A percentile compares a stretch with the other conserved stretches of the same genome.
These are phyloP conservation scores for Dryocosmus kuriphilus DNA, from an alignment of 2,888 invertebrate genomes.

Conservation along the genomic window DNA sequence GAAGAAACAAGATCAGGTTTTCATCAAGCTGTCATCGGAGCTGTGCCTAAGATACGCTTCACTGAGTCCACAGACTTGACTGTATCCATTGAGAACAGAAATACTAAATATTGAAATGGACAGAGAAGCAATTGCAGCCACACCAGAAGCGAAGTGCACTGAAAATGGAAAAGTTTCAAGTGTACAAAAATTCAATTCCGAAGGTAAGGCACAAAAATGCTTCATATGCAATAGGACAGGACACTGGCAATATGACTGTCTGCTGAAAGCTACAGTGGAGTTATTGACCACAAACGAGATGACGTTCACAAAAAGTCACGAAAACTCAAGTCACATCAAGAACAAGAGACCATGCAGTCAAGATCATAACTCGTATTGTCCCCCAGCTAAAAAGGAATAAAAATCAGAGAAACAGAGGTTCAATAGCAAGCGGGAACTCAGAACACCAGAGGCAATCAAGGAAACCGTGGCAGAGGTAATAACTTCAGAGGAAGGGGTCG, in stretches of 20 bases:
- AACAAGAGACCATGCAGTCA: not conserved
- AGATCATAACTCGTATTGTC: constrained; percentile 38
- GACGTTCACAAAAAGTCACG: too few species aligned
- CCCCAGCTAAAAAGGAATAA: constrained; percentile 41
- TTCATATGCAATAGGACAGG: constrained; percentile 47
- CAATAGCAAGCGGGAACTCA: constrained; percentile 13
- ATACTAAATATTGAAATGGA: constrained; percentile 15
- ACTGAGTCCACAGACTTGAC: too few species aligned
- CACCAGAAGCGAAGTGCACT: not conserved
- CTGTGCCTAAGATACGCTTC: too few species aligned
- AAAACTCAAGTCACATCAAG: too few species aligned
- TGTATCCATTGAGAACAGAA: too few species aligned
- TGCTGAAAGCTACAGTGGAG: constrained; percentile 16
- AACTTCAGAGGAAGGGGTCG: not conserved
- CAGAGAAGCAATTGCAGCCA: not conserved
- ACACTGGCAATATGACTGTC: constrained; percentile 46
- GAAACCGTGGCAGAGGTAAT: constrained; percentile 34
- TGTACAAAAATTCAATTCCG: not conserved
- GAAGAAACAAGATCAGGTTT: too few species aligned
- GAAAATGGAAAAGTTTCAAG: constrained; percentile 37
- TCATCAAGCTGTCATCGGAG: too few species aligned
- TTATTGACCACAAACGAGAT: too few species aligned
- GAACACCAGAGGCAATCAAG: constrained; percentile 36
- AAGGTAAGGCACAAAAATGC: constrained; percentile 15
- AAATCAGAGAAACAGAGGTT: constrained; percentile 8